A percentile compares a stretch with the other conserved stretches of the same genome.
These are phyloP conservation scores for Hylia prasina DNA, from an alignment of 2,113 vertebrate species.

Conservation along the genomic window DNA sequence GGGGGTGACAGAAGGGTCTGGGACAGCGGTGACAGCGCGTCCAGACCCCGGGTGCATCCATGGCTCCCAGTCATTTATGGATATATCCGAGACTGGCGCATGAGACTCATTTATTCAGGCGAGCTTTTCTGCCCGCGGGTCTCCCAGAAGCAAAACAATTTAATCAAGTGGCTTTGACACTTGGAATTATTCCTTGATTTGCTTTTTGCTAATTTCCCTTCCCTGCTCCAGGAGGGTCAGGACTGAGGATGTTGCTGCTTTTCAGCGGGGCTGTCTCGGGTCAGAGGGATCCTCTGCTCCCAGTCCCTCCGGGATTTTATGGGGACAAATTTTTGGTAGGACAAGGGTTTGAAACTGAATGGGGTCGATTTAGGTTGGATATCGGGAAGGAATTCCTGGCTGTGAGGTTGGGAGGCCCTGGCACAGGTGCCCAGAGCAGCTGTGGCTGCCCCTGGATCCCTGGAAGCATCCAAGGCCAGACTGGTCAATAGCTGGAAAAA, in stretches of 20 bases:
- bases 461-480: background rate
- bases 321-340: rapidly evolving
- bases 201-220: background rate
- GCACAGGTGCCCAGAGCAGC: background rate
- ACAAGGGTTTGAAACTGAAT: background rate
- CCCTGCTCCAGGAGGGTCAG: background rate
- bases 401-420: rapidly evolving
- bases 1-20: background rate
- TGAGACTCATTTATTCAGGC: background rate
- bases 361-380: background rate
- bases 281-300: background rate
- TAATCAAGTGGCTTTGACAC: constrained; percentile 10
- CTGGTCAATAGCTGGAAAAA: background rate
- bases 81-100: rapidly evolving
- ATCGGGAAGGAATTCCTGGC: background rate
- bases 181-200: background rate
- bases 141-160: constrained; percentile 15
- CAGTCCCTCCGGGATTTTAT: background rate
- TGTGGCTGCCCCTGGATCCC: background rate
- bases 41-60: rapidly evolving
- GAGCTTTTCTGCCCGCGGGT: background rate
- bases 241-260: background rate
- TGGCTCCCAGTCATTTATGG: rapidly evolving
- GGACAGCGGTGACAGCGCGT: background rate
- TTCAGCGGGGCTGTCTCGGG: rapidly evolving